Evolutionary conservation across 2,113 vertebrate genomes (phyloP).

Genomic region (Laticauda colubrina): DNA sequence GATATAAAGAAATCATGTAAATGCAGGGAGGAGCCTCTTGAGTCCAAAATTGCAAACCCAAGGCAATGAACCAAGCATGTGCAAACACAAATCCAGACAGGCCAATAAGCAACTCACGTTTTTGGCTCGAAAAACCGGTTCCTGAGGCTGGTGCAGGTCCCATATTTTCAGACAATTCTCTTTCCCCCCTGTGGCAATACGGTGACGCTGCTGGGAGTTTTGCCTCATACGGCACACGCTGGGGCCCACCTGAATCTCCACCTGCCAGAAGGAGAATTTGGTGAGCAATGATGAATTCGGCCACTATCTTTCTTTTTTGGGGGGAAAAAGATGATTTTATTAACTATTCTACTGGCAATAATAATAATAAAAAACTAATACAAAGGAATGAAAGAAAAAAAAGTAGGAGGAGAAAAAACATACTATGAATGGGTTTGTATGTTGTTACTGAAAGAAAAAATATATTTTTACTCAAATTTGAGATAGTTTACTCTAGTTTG

Average conservation of each 20-base stretch:
- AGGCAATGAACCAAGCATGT: neutral
- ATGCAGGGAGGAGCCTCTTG: fast-evolving
- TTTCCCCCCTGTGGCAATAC: conserved; percentile 83
- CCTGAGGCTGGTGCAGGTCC: conserved; percentile 80
- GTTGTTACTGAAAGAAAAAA: neutral
- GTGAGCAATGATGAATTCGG: neutral
- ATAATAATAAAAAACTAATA: neutral
- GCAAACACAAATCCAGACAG: neutral
- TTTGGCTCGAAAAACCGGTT: conserved; percentile 79
- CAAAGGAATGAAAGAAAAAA: neutral
- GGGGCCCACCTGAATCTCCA: conserved; percentile 65
- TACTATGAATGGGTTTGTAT: neutral
- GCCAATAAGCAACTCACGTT: conserved; percentile 71
- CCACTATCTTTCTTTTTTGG: neutral
- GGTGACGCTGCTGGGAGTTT: conserved; percentile 55
- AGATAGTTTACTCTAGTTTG: neutral
- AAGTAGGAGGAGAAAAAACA: neutral
- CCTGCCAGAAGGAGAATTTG: conserved; percentile 31
- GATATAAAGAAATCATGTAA: neutral
- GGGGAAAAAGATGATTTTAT: neutral
- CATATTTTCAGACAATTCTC: conserved; percentile 85
- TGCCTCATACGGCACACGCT: conserved; percentile 80
- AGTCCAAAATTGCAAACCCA: neutral
- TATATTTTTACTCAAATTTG: neutral
- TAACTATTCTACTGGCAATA: neutral